Evolutionary conservation across 2,113 vertebrate species (phyloP), one percentile per base, ranked within the genome.

Genomic region (Salminus brasiliensis): DNA sequence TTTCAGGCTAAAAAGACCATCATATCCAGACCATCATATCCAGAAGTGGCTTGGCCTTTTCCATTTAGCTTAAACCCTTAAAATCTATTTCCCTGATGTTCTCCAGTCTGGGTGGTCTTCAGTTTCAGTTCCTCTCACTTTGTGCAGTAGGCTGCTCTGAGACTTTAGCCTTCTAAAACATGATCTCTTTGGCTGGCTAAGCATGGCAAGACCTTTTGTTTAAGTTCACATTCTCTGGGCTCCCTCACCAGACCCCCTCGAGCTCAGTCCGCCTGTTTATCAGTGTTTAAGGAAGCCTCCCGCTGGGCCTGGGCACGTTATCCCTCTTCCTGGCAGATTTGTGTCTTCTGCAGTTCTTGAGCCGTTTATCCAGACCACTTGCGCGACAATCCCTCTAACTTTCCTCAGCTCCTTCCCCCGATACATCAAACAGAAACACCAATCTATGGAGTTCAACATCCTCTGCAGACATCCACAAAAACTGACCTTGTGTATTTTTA

Each of bases 201-300:
- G 12, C 29, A 25, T 49, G 36, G 55, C 57, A 30, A 59, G 69
- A 66, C 59, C 77, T 72, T 71, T 72, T 79, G 69, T 79, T 79
- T 65, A 79, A 66, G 70, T 72, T 79, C 32, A 63, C 60, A 66
- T 71, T 62, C 60, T 66, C 32, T 66, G 39, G 21, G 34, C 62
- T 21, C 32, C n/a, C 6, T 21, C 60, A n/a, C 32, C 34, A 8
- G 30, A 23, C 16, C 69, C 30, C 76, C 76, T 5, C 32, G 63
- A 62, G 69, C 36, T 65, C 78, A n/a, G 43, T 72, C 60, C 1
- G 47, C 78, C 45, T 73, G 78, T 72, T 79, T 79, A 79, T 79
- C 78, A 73, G 78, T 10, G 69, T 55, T 73, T 43, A 34, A 66
- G 78, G 70, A 79, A 73, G 60, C 32, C 77, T 34, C 69, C 78